Percentiles rank a stretch among this genome's conserved stretches.
Conservation (phyloP, 2,797 vertebrate genomes). For the Rhincodon typus region DNA sequence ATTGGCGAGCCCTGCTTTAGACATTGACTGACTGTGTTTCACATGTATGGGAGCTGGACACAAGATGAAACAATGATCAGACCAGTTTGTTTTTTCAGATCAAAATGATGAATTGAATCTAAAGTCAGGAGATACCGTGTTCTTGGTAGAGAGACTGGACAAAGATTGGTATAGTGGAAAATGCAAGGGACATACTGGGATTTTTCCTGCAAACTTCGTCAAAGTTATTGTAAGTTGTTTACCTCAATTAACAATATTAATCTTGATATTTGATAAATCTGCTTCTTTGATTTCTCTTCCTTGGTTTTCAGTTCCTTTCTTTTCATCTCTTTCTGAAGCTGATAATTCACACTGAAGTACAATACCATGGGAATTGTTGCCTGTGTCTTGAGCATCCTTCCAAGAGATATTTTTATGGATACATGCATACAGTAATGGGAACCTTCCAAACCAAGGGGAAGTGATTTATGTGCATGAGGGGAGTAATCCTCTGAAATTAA, state of each 20-base stretch:
- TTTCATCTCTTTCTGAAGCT: neutral
- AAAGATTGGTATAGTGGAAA: slow-evolving; percentile 82
- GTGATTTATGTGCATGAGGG: neutral
- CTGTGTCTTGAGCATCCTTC: neutral
- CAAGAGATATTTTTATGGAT: neutral
- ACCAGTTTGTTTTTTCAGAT: slow-evolving; percentile 54
- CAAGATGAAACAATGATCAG: neutral
- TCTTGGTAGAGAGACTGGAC: slow-evolving; percentile 77
- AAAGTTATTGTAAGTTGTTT: slow-evolving; percentile 63
- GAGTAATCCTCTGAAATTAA: neutral
- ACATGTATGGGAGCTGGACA: slow-evolving; percentile 28
- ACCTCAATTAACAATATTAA: slow-evolving; percentile 29
- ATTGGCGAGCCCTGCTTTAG: too few relatives aligned
- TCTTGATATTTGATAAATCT: neutral
- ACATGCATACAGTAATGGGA: neutral
- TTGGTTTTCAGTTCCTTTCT: neutral
- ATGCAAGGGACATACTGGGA: slow-evolving; percentile 67
- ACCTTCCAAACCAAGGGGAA: neutral
- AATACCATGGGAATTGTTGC: neutral
- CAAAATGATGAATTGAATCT: slow-evolving; percentile 76
- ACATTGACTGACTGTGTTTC: neutral
- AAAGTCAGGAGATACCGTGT: slow-evolving; percentile 73
- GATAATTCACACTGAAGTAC: neutral
- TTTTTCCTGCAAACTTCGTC: slow-evolving; percentile 79
- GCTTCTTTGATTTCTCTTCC: neutral